Evolutionary conservation across 2,113 vertebrate genomes (phyloP).

Genomic region (Melanostigma gelatinosum): DNA sequence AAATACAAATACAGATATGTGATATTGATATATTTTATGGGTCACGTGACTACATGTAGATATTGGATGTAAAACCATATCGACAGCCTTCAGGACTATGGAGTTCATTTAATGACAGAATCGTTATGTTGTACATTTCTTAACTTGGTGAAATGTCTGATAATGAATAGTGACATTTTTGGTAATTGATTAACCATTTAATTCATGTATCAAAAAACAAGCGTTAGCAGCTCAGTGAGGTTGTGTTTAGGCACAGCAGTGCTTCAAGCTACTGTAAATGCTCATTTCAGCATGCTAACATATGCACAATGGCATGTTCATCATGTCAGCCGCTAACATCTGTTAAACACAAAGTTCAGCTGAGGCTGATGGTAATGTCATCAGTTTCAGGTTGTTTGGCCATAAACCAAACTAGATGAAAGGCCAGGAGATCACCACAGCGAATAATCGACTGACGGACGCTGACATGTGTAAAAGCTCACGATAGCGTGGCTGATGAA

Average conservation of each 20-base stretch:
- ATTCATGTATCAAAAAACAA: not conserved
- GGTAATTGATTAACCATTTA: not conserved
- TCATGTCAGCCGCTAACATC: no score
- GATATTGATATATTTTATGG: conserved; percentile 20
- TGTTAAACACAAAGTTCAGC: not conserved
- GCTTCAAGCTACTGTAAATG: not conserved
- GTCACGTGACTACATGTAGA: conserved; percentile 7
- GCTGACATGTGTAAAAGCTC: no score
- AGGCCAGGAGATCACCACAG: not conserved
- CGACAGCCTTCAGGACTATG: conserved; percentile 8
- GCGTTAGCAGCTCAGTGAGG: not conserved
- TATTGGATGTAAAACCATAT: conserved; percentile 8
- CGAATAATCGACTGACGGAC: no score
- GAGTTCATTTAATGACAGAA: conserved; percentile 30
- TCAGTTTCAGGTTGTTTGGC: not conserved
- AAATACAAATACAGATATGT: conserved; percentile 23
- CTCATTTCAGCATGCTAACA: not conserved
- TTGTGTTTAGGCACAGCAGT: not conserved
- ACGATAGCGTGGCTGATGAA: no score
- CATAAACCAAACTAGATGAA: not conserved
- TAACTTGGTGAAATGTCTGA: not conserved
- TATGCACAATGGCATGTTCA: not conserved
- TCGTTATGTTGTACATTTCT: not conserved
- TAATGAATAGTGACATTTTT: not conserved
- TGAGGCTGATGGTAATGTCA: not conserved